Conservation (phyloP, 2,888 invertebrate species). For the Lithophane socia region DNA sequence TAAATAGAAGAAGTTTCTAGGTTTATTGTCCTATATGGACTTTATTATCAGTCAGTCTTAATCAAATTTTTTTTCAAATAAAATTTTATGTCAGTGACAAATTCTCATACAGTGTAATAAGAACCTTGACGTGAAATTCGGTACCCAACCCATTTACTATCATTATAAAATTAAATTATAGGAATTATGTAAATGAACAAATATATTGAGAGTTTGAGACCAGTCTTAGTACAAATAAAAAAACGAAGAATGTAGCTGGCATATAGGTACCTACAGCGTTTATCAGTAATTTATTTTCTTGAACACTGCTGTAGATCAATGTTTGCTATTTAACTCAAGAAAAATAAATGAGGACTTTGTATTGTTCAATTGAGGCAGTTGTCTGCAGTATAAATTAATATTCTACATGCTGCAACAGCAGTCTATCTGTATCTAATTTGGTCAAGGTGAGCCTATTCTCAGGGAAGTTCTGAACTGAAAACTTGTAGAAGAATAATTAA, state of each 20-base stretch:
- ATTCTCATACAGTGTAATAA: slow-evolving; percentile 3
- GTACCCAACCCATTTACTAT: neutral
- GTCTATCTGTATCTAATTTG: slow-evolving; percentile 19
- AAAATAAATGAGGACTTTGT: slow-evolving; percentile 53
- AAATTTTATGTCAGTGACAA: neutral
- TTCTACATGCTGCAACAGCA: slow-evolving; percentile 19
- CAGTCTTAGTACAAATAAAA: slow-evolving; percentile 12
- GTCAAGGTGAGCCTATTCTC: slow-evolving; percentile 28
- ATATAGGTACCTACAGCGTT: slow-evolving; percentile 27
- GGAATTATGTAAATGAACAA: slow-evolving; percentile 3
- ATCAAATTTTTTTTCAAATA: neutral
- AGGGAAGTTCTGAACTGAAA: neutral
- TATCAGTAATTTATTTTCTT: slow-evolving; percentile 49
- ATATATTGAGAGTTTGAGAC: neutral
- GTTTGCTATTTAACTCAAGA: slow-evolving; percentile 25
- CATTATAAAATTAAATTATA: neutral
- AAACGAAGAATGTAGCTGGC: slow-evolving; percentile 6
- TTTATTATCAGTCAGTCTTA: neutral
- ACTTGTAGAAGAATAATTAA: neutral
- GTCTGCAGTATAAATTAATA: slow-evolving; percentile 12
- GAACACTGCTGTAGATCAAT: slow-evolving; percentile 17
- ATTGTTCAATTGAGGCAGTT: slow-evolving; percentile 53
- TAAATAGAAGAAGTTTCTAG: neutral
- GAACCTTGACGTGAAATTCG: neutral
- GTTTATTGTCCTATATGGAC: neutral